These are phyloP conservation scores for Meleagris gallopavo DNA, from an alignment of 2,113 vertebrate species.

Conservation along the genomic window DNA sequence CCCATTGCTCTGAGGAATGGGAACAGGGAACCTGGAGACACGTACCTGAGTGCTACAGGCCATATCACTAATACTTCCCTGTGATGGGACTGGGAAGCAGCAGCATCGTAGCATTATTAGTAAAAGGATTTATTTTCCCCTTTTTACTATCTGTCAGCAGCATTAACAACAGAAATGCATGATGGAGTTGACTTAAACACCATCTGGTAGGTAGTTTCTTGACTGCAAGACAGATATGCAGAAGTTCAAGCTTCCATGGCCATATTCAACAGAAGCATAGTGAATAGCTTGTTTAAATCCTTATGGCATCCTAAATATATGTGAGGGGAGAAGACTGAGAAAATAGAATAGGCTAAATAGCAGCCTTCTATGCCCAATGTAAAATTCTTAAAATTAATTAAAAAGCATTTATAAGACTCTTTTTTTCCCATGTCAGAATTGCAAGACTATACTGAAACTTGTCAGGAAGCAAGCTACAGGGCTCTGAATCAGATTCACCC, in stretches of 20 bases:
- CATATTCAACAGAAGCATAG: not conserved
- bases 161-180: not conserved
- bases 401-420: not conserved
- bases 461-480: not conserved
- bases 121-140: not conserved
- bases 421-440: not conserved
- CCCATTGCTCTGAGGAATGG: not conserved
- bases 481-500: not conserved
- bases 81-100: not conserved
- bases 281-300: not conserved
- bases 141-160: not conserved
- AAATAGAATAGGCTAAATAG: not conserved
- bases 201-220: not conserved
- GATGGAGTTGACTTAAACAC: not conserved
- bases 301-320: not conserved
- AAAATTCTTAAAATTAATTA: not conserved
- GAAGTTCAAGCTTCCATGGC: not conserved
- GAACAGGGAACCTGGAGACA: not conserved
- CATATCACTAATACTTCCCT: not conserved
- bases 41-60: fast-evolving
- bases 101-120: not conserved
- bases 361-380: not conserved
- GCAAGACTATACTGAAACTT: not conserved
- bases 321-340: not conserved
- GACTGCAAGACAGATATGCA: not conserved